Conservation (phyloP, 2,797 vertebrate genomes). For the Ptychobarbus kaznakovi region DNA sequence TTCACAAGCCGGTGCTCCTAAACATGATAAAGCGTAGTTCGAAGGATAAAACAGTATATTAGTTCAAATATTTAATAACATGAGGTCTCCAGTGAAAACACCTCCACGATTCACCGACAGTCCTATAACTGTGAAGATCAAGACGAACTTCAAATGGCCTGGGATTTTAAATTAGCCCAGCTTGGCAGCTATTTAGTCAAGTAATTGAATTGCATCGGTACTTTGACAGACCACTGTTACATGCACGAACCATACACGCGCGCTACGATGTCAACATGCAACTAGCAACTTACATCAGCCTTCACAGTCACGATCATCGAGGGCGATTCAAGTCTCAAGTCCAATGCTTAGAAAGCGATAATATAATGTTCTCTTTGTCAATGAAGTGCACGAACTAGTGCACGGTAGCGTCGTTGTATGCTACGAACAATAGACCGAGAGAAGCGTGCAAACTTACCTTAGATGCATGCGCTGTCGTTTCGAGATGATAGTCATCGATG, state of each 20-base stretch:
- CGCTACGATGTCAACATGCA: slow-evolving; percentile 5
- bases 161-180: background rate
- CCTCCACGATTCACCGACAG: slow-evolving; percentile 16
- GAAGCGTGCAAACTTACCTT: slow-evolving; percentile 38
- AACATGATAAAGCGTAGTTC: background rate
- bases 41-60: background rate
- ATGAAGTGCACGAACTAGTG: slow-evolving; percentile 31
- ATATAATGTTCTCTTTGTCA: slow-evolving; percentile 13
- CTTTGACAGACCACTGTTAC: slow-evolving; percentile 21
- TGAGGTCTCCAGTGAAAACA: background rate
- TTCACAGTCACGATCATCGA: slow-evolving; percentile 28
- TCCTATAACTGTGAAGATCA: background rate
- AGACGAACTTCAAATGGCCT: slow-evolving; percentile 23
- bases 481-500: slow-evolving; percentile 15
- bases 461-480: background rate
- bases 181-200: background rate
- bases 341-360: slow-evolving; percentile 16
- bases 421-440: slow-evolving; percentile 24
- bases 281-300: slow-evolving; percentile 32
- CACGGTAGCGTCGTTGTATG: background rate
- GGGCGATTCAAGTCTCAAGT: background rate
- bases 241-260: background rate
- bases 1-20: background rate
- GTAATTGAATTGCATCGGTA: background rate
- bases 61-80: background rate